Conservation (phyloP, 1,140 invertebrate species). For the Zaprionus taronus region DNA sequence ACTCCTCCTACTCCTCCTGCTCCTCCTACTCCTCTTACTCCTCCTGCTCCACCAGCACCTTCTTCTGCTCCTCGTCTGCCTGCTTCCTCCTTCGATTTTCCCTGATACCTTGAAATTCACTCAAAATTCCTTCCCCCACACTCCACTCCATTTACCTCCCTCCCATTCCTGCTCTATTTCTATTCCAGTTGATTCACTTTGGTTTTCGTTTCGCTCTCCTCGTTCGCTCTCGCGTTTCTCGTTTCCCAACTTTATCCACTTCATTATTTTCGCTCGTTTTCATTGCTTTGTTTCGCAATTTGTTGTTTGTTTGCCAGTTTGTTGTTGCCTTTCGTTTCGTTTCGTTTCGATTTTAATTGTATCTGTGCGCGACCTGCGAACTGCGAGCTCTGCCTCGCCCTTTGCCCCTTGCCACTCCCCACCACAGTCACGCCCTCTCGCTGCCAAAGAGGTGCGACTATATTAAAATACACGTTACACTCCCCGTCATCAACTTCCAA, state of each 20-base stretch:
- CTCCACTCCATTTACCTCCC: not conserved
- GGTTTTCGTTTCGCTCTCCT: constrained; percentile 50
- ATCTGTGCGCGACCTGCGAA: constrained; percentile 51
- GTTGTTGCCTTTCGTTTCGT: constrained; percentile 26
- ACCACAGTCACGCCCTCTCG: not conserved
- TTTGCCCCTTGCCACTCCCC: too few species aligned
- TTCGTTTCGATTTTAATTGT: constrained; percentile 79
- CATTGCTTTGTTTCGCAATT: constrained; percentile 71
- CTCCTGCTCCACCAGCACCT: not conserved
- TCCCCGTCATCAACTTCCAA: not conserved
- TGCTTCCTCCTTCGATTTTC: constrained; percentile 25
- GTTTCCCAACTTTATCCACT: constrained; percentile 77
- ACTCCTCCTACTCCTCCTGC: not conserved
- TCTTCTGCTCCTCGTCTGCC: not conserved
- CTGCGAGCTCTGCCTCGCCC: not conserved
- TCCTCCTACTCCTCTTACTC: not conserved
- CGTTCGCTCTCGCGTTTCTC: not conserved
- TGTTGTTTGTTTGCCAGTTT: constrained; percentile 63
- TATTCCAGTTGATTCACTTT: constrained; percentile 41
- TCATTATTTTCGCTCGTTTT: constrained; percentile 80
- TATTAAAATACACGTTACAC: constrained; percentile 60
- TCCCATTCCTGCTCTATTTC: constrained; percentile 44
- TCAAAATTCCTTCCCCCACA: constrained; percentile 58
- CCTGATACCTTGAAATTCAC: constrained; percentile 76
- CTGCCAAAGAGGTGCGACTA: constrained; percentile 56